Percentiles rank a stretch among this genome's conserved stretches.
Conservation (phyloP, 2,888 invertebrate species). For the Mesoligia furuncula region DNA sequence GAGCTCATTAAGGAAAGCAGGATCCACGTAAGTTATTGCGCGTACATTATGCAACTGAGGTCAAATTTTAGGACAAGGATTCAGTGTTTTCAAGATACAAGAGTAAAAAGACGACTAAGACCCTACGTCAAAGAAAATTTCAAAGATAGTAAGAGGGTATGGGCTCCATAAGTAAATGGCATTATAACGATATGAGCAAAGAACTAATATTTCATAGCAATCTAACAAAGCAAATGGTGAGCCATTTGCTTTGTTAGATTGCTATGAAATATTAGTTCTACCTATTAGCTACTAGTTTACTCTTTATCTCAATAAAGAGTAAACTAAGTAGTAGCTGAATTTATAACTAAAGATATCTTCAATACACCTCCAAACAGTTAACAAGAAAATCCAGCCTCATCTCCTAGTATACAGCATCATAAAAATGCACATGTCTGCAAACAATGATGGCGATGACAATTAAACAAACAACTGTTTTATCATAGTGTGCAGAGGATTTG, state of each 20-base stretch:
- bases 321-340: background rate
- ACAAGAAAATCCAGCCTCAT: slow-evolving; percentile 25
- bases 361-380: background rate
- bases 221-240: background rate
- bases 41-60: background rate
- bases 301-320: too few species aligned
- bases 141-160: background rate
- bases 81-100: background rate
- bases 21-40: background rate
- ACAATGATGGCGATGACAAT: slow-evolving; percentile 58
- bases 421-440: slow-evolving; percentile 52
- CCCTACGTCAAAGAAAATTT: too few species aligned
- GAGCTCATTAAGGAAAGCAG: background rate
- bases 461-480: slow-evolving; percentile 59
- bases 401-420: slow-evolving; percentile 34
- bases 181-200: background rate
- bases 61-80: background rate
- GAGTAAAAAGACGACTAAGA: too few species aligned
- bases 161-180: background rate
- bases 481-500: slow-evolving; percentile 60
- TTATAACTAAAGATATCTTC: background rate
- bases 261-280: too few species aligned
- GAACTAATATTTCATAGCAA: background rate
- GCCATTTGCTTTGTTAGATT: too few species aligned
- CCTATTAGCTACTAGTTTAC: too few species aligned